These are phyloP conservation scores for Bufotes viridis DNA, from an alignment of 2,797 vertebrate species.

Conservation along the genomic window DNA sequence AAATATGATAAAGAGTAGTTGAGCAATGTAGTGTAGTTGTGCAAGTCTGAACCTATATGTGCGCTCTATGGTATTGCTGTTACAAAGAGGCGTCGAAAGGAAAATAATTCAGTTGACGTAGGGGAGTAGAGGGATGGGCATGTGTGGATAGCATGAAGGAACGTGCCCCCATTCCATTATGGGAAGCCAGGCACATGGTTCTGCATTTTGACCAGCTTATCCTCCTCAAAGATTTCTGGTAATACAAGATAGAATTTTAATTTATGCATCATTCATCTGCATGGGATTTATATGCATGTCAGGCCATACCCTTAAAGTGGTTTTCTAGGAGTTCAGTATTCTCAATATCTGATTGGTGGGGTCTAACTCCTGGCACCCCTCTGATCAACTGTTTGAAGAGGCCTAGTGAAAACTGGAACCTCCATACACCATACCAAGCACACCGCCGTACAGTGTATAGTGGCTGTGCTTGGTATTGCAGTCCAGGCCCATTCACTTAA, in stretches of 20 bases:
- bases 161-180: constrained; percentile 19
- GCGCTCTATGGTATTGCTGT: neutral
- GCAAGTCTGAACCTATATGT: constrained; percentile 48
- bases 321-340: no score
- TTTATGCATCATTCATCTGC: constrained; percentile 19
- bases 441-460: no score
- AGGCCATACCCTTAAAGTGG: no score
- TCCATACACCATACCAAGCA: no score
- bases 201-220: neutral
- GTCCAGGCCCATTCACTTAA: no score
- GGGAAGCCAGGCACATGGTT: constrained; percentile 6
- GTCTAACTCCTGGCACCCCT: no score
- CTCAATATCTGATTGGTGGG: no score
- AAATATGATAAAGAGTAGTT: constrained; percentile 13
- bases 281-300: neutral
- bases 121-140: constrained; percentile 24
- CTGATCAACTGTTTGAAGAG: no score
- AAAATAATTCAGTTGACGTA: constrained; percentile 35
- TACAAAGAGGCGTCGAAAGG: constrained; percentile 30
- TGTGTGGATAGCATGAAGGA: constrained; percentile 8
- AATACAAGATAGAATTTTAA: neutral
- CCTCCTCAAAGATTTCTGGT: neutral
- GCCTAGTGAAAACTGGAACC: no score
- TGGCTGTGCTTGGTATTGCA: no score
- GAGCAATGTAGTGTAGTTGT: constrained; percentile 32